Evolutionary conservation across 92 coral and sea anemone genomes (phyloP), one percentile per base, ranked within the genome.

Genomic region (Actinernus sp.): DNA sequence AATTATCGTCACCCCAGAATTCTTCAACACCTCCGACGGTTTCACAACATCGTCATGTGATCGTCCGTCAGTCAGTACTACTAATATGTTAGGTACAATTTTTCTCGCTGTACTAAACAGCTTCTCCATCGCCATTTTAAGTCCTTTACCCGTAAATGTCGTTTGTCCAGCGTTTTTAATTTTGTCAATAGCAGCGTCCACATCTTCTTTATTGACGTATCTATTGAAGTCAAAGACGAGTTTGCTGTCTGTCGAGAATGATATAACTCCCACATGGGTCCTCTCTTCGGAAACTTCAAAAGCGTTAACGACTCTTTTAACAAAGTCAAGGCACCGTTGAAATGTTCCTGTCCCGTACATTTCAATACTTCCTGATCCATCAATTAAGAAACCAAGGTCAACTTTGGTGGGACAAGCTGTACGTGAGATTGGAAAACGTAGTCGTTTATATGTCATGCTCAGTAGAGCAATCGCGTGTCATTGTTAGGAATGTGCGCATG

Each of bases 281-380:
- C 70, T 84, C 14, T 61, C 49, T 7, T 61, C 55, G 5, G 87
- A 79, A 19, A 88, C 67, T 2, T 47, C 67, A 48, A 88, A 88
- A 30, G 95, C 76, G 0, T 43, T 50, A 3, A 80, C 55, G 10
- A 84, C 55, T 14, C 68, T 46, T 40, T 78, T 88, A 3, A 88
- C 78, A 40, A 88, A 88, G 40, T 89, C 63, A 65, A 79, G 48
- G 13, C 86, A 73, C 20, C 59, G 44, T 44, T 73, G 71, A 46
- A 84, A 84, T 48, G 78, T 89, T 43, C 91, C 96, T 45, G 60
- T 84, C 20, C 96, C 96, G 58, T 89, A 89, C 91, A 89, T 84
- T 57, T 84, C 96, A 20, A 89, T 72, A 59, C 96, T 89, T 29
- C 92, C 96, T 4, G 95, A 88, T 6, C 89, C 94, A 22, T 88